Base-by-base conservation (phyloP, 2,888 invertebrate genomes). In the Drosophila borborema region DNA sequence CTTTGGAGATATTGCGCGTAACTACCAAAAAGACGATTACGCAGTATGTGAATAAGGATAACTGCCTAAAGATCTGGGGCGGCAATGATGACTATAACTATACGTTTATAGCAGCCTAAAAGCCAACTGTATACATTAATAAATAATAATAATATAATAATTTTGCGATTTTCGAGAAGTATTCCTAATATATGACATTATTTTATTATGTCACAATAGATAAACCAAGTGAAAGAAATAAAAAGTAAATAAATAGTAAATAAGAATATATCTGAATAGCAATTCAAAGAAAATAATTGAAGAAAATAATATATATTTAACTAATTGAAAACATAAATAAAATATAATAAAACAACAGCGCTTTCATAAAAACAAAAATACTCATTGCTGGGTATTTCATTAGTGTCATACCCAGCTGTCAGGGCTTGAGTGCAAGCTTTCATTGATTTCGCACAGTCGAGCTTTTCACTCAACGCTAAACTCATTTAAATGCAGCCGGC, bases 1-100 rank as follows among this genome's bases (percentile, higher is more conserved):
- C 98, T 5, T 96, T 98, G 23, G 96, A 97, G 86, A 96, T 96
- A 92, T 96, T 99, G 91, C 97, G 97, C 90, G 97, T 98, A 92
- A 95, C 97, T 0, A 95, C 94, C 61, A 97, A 96, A 91, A 95
- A 95, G 70, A 95, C 94, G 9, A 94, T 99, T 51, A 95, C 95
- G 66, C 96, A 96, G 20, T 96, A 95, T 89, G 96, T 99, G 2
- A 94, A 95, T 54, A 94, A 95, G 0, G 96, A 97, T 68, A 96
- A 97, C 88, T 96, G 96, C 16, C 93, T 97, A 54, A 94, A 93
- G 46, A 94, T 94, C 84, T 98, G 98, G 98, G 98, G 97, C 3
- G 98, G 98, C 2, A 94, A 94, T 49, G 96, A 96, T 90, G 94
- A 95, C 46, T 98, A 96, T 86, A 93, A 93, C 3, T 97, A 96